These are phyloP conservation scores for Xenopus tropicalis DNA, from an alignment of 2,113 vertebrate species.

Conservation along the genomic window UCB_Xtro_10.0 CM004446.2:139581001-139581500, in stretches of 20 bases:
- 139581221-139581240: background rate
- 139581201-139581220: conserved; percentile 7
- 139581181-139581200: conserved; percentile 5
- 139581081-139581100: background rate
- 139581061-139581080: background rate
- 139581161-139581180: background rate
- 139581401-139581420: too few relatives aligned
- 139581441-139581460: too few relatives aligned
- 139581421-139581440: too few relatives aligned
- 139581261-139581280: background rate
- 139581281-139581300: background rate
- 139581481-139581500: too few relatives aligned
- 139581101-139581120: background rate
- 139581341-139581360: too few relatives aligned
- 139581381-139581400: too few relatives aligned
- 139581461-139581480: too few relatives aligned
- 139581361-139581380: too few relatives aligned
- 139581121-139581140: conserved; percentile 6
- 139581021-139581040: background rate
- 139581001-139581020: background rate
- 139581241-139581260: background rate
- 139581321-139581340: too few relatives aligned
- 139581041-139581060: background rate
- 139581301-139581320: background rate
- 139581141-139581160: conserved; percentile 1